A percentile compares a stretch with the other conserved stretches of the same genome.
phyloP scores from a whole-genome alignment of 2,113 vertebrate species.

The Eretmochelys imbricata region DNA sequence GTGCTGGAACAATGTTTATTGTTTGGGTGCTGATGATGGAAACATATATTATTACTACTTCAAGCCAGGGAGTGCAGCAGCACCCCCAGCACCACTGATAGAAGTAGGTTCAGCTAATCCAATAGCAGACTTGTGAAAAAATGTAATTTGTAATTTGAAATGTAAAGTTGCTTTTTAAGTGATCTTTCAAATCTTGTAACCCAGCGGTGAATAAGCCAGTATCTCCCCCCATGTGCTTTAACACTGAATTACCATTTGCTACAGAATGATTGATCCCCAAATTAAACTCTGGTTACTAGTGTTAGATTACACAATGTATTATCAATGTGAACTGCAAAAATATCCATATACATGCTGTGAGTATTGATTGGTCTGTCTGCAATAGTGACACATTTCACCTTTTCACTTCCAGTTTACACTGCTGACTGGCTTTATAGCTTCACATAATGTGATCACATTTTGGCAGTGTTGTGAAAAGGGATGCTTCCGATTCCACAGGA shows the following conservation, averaged over 20 bases:
- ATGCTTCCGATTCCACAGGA: background rate
- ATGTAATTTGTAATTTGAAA: background rate
- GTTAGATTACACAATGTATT: background rate
- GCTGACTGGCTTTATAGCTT: background rate
- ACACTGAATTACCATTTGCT: background rate
- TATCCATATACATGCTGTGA: accelerated
- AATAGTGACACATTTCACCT: background rate
- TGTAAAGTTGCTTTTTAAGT: background rate
- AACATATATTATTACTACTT: no score
- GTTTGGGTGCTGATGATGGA: no score
- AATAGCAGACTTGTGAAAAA: background rate
- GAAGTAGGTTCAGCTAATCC: background rate
- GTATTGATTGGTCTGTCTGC: background rate
- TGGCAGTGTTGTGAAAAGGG: background rate
- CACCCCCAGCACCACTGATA: no score
- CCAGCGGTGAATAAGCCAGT: background rate
- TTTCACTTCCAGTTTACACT: background rate
- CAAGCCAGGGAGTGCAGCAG: no score
- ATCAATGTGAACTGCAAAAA: background rate
- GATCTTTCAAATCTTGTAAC: background rate
- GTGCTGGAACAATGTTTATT: no score
- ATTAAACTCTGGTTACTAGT: background rate
- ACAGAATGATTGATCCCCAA: background rate
- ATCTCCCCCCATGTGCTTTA: background rate
- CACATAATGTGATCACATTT: background rate